A percentile compares a stretch with the other conserved stretches of the same genome.
Conservation (phyloP, 2,888 invertebrate species). For the Chymomyza fuscimana region DNA sequence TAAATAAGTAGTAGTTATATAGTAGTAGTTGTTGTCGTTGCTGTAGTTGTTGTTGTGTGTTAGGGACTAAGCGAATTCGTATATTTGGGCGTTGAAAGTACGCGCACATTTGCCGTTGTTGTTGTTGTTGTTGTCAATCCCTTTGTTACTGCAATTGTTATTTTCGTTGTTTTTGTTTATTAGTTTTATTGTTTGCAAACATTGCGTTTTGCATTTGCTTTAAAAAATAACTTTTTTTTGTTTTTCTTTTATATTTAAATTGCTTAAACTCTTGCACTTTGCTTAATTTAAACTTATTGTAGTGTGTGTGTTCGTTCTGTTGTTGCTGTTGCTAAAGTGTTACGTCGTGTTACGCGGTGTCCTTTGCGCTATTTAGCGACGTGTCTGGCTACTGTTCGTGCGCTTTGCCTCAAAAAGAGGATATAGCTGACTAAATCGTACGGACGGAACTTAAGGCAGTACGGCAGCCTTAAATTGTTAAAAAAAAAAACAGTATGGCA, state of each 20-base stretch:
- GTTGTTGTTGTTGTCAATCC: constrained; percentile 4
- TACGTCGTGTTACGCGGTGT: not conserved
- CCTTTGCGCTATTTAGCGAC: not conserved
- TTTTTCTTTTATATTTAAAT: not conserved
- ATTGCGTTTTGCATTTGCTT: not conserved
- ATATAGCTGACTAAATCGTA: not conserved
- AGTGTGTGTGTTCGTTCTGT: not conserved
- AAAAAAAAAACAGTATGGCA: not conserved
- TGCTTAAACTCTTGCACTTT: not conserved
- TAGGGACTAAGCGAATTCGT: not conserved
- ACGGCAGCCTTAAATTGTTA: not conserved
- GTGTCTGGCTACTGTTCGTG: not conserved
- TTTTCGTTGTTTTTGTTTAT: not conserved
- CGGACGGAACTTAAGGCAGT: not conserved
- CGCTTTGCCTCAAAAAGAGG: not conserved
- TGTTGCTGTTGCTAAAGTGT: not conserved
- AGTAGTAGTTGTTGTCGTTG: not conserved
- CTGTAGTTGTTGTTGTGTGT: not conserved
- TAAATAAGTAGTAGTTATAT: not conserved
- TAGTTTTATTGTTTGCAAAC: not conserved
- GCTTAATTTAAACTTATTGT: not conserved
- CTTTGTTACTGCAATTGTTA: not conserved
- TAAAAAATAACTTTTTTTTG: not conserved
- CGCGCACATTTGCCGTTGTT: constrained; percentile 5
- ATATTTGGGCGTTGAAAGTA: not conserved